These are phyloP conservation scores for Tor tambroides DNA, from an alignment of 2,113 vertebrate species.

Conservation along the genomic window DNA sequence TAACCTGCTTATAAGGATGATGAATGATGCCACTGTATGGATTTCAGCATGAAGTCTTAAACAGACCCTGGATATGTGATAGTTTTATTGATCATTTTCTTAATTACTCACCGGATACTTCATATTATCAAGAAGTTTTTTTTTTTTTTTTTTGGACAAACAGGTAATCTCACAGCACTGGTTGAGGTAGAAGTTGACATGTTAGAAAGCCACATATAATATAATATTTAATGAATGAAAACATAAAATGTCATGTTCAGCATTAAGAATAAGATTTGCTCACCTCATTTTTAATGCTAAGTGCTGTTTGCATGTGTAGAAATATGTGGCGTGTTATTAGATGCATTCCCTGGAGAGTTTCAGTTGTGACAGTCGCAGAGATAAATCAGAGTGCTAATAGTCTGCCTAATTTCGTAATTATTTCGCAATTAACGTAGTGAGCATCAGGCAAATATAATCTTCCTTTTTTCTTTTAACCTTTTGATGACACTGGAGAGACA, in stretches of 20 bases:
- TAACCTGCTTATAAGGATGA: slow-evolving; percentile 63
- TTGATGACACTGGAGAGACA: slow-evolving; percentile 16
- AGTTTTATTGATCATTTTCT: slow-evolving; percentile 24
- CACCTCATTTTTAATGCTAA: slow-evolving; percentile 12
- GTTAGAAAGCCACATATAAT: background rate
- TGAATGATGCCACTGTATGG: slow-evolving; percentile 50
- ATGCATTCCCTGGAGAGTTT: background rate
- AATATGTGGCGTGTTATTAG: slow-evolving; percentile 11
- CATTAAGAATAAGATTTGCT: background rate
- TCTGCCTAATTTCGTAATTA: slow-evolving; percentile 36
- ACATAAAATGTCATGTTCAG: background rate
- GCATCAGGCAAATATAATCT: slow-evolving; percentile 21
- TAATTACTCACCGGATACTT: slow-evolving; percentile 26
- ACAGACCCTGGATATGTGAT: background rate
- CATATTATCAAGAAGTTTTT: background rate
- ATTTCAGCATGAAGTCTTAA: slow-evolving; percentile 43
- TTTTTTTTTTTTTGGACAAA: background rate
- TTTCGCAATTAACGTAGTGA: background rate
- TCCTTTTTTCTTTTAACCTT: slow-evolving; percentile 18
- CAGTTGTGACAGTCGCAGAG: slow-evolving; percentile 12
- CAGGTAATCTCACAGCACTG: background rate
- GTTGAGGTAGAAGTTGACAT: background rate
- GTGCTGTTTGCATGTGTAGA: slow-evolving; percentile 6
- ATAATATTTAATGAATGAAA: background rate
- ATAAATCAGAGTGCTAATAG: slow-evolving; percentile 37